Evolutionary conservation across 2,888 invertebrate species (phyloP).

Genomic region (Reticulitermes lucifugus): DNA sequence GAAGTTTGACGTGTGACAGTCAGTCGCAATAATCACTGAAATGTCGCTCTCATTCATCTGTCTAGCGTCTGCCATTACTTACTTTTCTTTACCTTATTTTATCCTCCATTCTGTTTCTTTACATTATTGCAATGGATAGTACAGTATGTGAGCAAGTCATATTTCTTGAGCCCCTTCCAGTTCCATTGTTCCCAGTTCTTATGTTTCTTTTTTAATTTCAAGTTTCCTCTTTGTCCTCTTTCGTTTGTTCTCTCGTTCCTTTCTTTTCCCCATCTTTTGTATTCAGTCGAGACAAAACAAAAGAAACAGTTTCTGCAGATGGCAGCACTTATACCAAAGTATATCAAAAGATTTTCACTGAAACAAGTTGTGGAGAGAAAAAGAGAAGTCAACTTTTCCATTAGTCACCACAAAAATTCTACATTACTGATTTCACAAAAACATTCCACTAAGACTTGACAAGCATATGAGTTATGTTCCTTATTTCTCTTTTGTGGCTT

Average conservation of each 20-base stretch:
- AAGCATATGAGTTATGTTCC: not conserved
- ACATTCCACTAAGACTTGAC: not conserved
- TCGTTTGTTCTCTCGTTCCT: not conserved
- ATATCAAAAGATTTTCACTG: conserved; percentile 39
- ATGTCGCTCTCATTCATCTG: not conserved
- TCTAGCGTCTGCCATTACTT: too few species aligned
- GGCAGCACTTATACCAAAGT: conserved; percentile 33
- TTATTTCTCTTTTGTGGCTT: not conserved
- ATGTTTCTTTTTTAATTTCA: not conserved
- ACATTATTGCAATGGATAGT: not conserved
- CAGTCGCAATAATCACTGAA: not conserved
- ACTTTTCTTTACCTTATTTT: not conserved
- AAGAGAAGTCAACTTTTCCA: conserved; percentile 36
- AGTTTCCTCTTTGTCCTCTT: conserved; percentile 1
- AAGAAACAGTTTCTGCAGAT: conserved; percentile 41
- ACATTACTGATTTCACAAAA: conserved; percentile 7
- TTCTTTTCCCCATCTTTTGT: conserved; percentile 22
- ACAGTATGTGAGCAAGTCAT: conserved; percentile 2
- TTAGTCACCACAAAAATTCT: not conserved
- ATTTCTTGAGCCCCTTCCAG: not conserved
- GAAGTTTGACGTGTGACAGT: too few species aligned
- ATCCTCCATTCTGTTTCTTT: not conserved
- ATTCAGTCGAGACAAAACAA: conserved; percentile 30
- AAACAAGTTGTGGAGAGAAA: conserved; percentile 5
- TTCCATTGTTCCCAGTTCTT: conserved; percentile 9